Evolutionary conservation across 2,797 vertebrate genomes (phyloP).

Genomic region (Cynopterus sphinx): DNA sequence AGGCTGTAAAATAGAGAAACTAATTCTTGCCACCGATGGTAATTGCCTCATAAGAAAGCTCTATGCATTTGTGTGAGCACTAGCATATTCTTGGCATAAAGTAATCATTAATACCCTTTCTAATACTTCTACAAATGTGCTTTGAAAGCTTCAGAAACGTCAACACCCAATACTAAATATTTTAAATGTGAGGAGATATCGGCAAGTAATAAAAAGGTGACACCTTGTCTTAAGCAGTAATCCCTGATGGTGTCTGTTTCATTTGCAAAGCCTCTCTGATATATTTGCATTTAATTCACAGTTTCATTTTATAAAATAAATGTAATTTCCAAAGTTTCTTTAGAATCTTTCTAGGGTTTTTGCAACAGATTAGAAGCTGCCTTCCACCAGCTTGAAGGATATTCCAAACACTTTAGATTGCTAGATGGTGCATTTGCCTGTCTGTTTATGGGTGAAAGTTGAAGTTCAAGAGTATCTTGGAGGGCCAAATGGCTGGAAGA

Average conservation of each 20-base stretch:
- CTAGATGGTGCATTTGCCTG: neutral
- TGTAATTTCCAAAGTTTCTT: neutral
- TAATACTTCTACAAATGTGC: slow-evolving; percentile 26
- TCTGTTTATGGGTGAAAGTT: neutral
- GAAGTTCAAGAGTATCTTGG: neutral
- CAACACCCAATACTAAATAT: slow-evolving; percentile 17
- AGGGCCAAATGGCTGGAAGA: neutral
- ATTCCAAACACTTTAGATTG: neutral
- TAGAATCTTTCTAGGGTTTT: slow-evolving; percentile 11
- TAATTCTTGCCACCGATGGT: slow-evolving; percentile 39
- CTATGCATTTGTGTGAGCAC: neutral
- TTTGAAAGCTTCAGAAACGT: slow-evolving; percentile 39
- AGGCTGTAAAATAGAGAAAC: slow-evolving; percentile 22
- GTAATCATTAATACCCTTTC: slow-evolving; percentile 46
- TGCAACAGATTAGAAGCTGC: neutral
- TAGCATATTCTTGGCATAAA: slow-evolving; percentile 53
- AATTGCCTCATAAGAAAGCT: slow-evolving; percentile 53
- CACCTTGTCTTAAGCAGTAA: neutral
- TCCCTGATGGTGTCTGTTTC: neutral
- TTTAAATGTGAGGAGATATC: slow-evolving; percentile 48
- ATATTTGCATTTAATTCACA: slow-evolving; percentile 34
- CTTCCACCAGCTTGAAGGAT: neutral
- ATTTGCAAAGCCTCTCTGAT: slow-evolving; percentile 19
- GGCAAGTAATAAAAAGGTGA: neutral
- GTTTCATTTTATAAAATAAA: slow-evolving; percentile 33